Evolutionary conservation across 2,113 vertebrate genomes (phyloP).

Genomic region (Alces alces): DNA sequence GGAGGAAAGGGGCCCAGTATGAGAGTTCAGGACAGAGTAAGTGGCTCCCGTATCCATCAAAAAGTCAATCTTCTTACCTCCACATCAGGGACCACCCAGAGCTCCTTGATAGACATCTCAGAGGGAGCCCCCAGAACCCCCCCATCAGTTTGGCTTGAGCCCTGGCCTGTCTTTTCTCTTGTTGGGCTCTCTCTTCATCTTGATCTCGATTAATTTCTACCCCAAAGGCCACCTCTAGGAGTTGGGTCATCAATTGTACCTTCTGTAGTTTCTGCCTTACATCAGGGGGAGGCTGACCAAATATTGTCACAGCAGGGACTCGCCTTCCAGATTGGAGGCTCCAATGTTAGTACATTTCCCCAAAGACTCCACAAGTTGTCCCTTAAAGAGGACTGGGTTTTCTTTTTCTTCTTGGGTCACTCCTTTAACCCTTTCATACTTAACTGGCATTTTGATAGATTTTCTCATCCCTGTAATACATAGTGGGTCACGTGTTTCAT

Average conservation of each 20-base stretch:
- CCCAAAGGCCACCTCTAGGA: not conserved
- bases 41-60: not conserved
- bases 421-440: not conserved
- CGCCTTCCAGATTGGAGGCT: not conserved
- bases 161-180: not conserved
- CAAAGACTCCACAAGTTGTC: not conserved
- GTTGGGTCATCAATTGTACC: not conserved
- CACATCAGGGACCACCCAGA: not conserved
- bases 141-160: not conserved
- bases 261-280: not conserved
- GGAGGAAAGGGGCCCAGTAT: not conserved
- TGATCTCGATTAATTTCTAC: not conserved
- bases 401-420: not conserved
- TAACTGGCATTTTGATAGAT: not conserved
- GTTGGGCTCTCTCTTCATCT: not conserved
- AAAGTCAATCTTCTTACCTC: not conserved
- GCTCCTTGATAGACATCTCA: not conserved
- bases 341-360: not conserved
- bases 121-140: not conserved
- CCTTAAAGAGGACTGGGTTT: not conserved
- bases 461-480: not conserved
- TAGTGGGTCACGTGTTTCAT: not conserved
- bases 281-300: not conserved
- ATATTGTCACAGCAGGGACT: not conserved
- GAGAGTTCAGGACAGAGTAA: not conserved